These are phyloP conservation scores for Periophthalmodon schlosseri DNA, from an alignment of 2,113 vertebrate species.

Conservation along the genomic window DNA sequence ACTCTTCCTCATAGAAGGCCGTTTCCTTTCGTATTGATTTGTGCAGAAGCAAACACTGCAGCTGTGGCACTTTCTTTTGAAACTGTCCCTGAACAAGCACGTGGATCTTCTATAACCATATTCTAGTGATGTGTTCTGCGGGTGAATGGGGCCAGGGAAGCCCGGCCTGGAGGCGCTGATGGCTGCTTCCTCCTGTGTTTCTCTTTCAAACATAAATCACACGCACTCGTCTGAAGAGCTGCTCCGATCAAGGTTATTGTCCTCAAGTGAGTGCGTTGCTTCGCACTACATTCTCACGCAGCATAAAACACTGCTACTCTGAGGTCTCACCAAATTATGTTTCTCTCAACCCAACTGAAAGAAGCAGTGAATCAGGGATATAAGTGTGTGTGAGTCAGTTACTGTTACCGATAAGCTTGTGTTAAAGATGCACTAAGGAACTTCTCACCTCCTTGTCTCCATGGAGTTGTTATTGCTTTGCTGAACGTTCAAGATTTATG, in stretches of 20 bases:
- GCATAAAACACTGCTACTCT: slow-evolving; percentile 47
- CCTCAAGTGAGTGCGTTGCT: slow-evolving; percentile 51
- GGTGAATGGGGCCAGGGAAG: slow-evolving; percentile 50
- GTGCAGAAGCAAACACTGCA: slow-evolving; percentile 38
- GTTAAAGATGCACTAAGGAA: background rate
- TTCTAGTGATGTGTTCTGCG: slow-evolving; percentile 36
- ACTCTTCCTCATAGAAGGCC: slow-evolving; percentile 10
- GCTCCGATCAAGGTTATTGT: slow-evolving; percentile 70
- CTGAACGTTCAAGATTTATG: too few species aligned
- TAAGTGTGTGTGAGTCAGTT: slow-evolving; percentile 22
- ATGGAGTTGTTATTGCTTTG: background rate
- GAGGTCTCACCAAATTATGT: slow-evolving; percentile 57
- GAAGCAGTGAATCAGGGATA: slow-evolving; percentile 42
- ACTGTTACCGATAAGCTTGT: background rate
- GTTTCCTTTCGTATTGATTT: slow-evolving; percentile 38
- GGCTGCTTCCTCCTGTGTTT: slow-evolving; percentile 44
- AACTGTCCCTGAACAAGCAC: slow-evolving; percentile 44
- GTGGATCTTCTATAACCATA: slow-evolving; percentile 45
- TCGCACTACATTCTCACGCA: slow-evolving; percentile 44
- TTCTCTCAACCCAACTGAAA: slow-evolving; percentile 38
- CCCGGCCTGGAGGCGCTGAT: slow-evolving; percentile 45
- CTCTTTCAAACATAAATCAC: slow-evolving; percentile 65
- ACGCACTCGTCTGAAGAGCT: slow-evolving; percentile 61
- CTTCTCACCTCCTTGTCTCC: background rate
- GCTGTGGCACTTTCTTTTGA: slow-evolving; percentile 51